These are phyloP conservation scores for Benthochromis sp. DNA, from an alignment of 2,113 vertebrate genomes.

Conservation along the genomic window DNA sequence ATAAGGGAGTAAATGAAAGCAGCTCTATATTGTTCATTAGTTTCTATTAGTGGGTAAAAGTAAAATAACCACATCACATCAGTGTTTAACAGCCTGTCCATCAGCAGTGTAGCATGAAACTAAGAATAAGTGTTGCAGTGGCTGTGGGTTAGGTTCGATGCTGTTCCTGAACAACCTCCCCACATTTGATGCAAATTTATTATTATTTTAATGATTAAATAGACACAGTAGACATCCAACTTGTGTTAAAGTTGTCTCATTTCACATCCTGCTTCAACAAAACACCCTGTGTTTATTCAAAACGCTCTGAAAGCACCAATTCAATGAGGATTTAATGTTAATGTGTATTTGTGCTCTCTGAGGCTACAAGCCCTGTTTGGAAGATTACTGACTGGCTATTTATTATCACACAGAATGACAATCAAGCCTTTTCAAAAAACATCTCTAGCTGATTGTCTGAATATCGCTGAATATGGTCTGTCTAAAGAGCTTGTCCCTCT, in stretches of 20 bases:
- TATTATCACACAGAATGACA: not conserved
- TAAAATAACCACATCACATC: not conserved
- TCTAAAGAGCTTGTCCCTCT: conserved; percentile 5
- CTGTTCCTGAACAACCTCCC: not conserved
- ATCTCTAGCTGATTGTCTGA: conserved; percentile 25
- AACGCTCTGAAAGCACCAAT: not conserved
- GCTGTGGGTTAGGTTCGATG: not conserved
- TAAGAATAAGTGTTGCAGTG: not conserved
- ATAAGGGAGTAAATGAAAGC: not conserved
- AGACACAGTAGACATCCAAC: not conserved
- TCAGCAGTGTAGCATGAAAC: not conserved
- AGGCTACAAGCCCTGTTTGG: not conserved
- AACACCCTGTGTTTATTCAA: not conserved
- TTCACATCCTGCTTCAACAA: not conserved
- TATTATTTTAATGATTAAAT: not conserved
- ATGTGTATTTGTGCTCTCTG: not conserved
- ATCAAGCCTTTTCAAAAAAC: conserved; percentile 16
- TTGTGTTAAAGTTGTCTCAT: not conserved
- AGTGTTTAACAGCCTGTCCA: not conserved
- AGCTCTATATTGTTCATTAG: not conserved
- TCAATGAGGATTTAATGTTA: not conserved
- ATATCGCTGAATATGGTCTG: not conserved
- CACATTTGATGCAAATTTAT: not conserved
- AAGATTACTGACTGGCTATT: conserved; percentile 1
- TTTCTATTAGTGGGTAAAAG: not conserved